phyloP scores from a whole-genome alignment of 2,797 vertebrate species.

The Parambassis ranga region DNA sequence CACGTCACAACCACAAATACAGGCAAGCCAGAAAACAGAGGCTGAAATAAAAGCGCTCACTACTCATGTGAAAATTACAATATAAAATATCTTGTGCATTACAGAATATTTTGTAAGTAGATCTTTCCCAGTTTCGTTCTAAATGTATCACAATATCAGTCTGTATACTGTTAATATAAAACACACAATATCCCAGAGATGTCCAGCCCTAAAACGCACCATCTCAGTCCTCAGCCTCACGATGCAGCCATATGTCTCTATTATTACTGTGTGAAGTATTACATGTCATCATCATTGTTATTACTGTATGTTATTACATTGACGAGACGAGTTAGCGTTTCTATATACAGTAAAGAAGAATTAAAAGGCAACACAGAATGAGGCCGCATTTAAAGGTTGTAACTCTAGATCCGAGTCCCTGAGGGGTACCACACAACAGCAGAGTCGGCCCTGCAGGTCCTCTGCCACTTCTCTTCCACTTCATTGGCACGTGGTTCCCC shows the following conservation, averaged over 20 bases:
- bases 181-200: constrained; percentile 78
- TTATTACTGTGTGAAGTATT: constrained; percentile 69
- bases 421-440: constrained; percentile 72
- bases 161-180: constrained; percentile 79
- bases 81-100: constrained; percentile 82
- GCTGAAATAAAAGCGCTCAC: constrained; percentile 74
- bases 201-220: constrained; percentile 66
- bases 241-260: constrained; percentile 50
- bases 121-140: constrained; percentile 72
- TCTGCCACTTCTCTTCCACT: constrained; percentile 58
- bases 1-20: constrained; percentile 75
- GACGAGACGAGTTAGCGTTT: constrained; percentile 76
- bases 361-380: constrained; percentile 79
- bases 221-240: constrained; percentile 59
- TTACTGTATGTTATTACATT: constrained; percentile 73
- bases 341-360: constrained; percentile 71
- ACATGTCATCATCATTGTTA: constrained; percentile 68
- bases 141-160: constrained; percentile 76
- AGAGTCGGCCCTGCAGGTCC: constrained; percentile 63
- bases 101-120: constrained; percentile 75
- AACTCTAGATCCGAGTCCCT: constrained; percentile 72
- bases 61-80: constrained; percentile 72
- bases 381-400: constrained; percentile 73
- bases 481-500: constrained; percentile 79
- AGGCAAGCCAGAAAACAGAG: constrained; percentile 67